A percentile compares a stretch with the other conserved stretches of the same genome.
phyloP scores from a whole-genome alignment of 2,888 invertebrate genomes.

The Tineola bisselliella region DNA sequence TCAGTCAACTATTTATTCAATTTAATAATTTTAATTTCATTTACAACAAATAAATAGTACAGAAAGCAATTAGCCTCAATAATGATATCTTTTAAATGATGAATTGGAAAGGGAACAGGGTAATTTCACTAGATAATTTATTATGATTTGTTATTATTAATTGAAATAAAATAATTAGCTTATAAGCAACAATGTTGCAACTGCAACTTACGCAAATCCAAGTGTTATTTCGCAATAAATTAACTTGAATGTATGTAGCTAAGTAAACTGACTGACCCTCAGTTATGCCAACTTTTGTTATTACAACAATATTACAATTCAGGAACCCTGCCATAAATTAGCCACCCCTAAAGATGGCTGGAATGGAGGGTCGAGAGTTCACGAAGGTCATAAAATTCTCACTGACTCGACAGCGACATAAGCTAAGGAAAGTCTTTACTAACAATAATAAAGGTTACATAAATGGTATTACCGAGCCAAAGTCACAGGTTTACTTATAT shows the following conservation, averaged over 20 bases:
- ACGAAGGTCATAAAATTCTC: not conserved
- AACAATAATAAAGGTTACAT: not conserved
- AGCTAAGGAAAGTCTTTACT: not conserved
- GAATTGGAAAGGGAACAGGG: too few relatives aligned
- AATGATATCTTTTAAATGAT: too few relatives aligned
- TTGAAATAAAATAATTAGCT: too few relatives aligned
- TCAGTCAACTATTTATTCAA: too few relatives aligned
- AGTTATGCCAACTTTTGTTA: not conserved
- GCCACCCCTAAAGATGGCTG: not conserved
- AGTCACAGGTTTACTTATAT: too few relatives aligned
- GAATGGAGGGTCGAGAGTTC: constrained; percentile 7
- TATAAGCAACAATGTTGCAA: not conserved
- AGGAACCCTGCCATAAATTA: constrained; percentile 4
- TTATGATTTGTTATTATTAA: too few relatives aligned
- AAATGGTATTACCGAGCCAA: not conserved
- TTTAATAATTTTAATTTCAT: too few relatives aligned
- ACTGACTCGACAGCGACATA: not conserved
- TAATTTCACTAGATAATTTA: too few relatives aligned
- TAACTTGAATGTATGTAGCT: not conserved
- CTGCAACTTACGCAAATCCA: not conserved
- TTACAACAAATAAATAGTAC: too few relatives aligned
- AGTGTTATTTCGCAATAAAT: not conserved
- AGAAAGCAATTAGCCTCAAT: too few relatives aligned
- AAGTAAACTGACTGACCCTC: not conserved
- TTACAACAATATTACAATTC: constrained; percentile 1